Percentiles rank a stretch among this genome's conserved stretches.
Conservation (phyloP, 2,797 vertebrate species). For the Botia almorhae region DNA sequence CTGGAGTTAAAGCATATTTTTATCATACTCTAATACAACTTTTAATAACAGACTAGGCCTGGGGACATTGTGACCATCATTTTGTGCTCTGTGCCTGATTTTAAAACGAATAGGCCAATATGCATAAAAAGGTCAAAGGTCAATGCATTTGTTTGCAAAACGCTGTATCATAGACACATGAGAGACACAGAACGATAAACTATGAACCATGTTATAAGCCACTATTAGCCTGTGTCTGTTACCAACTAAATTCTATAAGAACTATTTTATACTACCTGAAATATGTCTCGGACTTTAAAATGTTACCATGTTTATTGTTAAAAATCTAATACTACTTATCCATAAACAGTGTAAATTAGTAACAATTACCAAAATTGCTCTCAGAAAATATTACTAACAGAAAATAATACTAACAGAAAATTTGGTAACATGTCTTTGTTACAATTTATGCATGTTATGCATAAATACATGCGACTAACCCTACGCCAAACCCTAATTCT, state of each 20-base stretch:
- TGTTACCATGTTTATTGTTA: too few species aligned
- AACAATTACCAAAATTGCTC: too few species aligned
- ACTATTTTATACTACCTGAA: too few species aligned
- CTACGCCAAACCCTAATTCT: too few species aligned
- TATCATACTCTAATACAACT: background rate
- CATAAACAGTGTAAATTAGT: too few species aligned
- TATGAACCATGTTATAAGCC: background rate
- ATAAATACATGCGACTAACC: too few species aligned
- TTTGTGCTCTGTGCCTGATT: background rate
- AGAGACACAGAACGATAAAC: slow-evolving; percentile 46
- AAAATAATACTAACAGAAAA: too few species aligned
- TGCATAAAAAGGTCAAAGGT: slow-evolving; percentile 40
- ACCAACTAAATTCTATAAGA: slow-evolving; percentile 1
- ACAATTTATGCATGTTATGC: too few species aligned
- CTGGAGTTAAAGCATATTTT: background rate
- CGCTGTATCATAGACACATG: background rate
- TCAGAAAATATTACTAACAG: too few species aligned
- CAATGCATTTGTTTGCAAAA: background rate
- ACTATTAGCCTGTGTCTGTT: slow-evolving; percentile 57
- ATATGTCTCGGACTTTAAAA: too few species aligned
- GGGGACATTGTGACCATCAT: background rate
- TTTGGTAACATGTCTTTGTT: too few species aligned
- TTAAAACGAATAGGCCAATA: background rate
- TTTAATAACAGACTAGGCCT: background rate
- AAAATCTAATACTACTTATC: too few species aligned